A percentile compares a stretch with the other conserved stretches of the same genome.
Evolutionary conservation across 1,140 invertebrate genomes (phyloP).

Genomic region (Brachionus calyciflorus): DNA sequence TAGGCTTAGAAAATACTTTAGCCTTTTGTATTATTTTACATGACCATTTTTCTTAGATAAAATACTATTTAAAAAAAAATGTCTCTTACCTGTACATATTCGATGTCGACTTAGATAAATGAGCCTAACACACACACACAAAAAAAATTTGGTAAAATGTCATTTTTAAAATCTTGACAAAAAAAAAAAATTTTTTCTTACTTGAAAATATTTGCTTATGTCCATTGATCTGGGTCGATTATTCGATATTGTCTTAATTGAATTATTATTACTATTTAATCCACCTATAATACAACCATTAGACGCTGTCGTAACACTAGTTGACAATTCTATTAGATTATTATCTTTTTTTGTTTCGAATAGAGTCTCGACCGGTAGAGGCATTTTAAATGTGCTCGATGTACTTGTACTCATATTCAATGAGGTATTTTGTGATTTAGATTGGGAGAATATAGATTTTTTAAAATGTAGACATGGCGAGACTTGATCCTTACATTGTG

Average conservation of each 20-base stretch:
- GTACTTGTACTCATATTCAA: not conserved
- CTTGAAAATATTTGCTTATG: slow-evolving; percentile 45
- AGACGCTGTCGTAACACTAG: not conserved
- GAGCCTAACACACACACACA: slow-evolving; percentile 4
- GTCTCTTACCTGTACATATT: slow-evolving; percentile 47
- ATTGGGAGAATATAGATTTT: slow-evolving; percentile 35
- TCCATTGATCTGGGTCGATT: slow-evolving; percentile 45
- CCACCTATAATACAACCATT: not conserved
- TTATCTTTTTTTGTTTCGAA: not conserved
- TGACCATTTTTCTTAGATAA: too few species aligned
- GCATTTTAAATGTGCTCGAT: not conserved
- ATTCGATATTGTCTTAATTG: not conserved
- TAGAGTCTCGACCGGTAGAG: not conserved
- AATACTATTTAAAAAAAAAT: not conserved
- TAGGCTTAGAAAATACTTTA: too few species aligned
- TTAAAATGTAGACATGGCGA: not conserved
- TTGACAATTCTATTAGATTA: not conserved
- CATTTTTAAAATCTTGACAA: not conserved
- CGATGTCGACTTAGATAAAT: slow-evolving; percentile 43
- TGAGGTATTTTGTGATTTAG: slow-evolving; percentile 11
- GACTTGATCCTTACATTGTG: slow-evolving; percentile 15
- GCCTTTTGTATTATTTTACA: too few species aligned
- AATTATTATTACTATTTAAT: not conserved
- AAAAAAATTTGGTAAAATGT: not conserved
- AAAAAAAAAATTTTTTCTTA: not conserved